Evolutionary conservation across 2,113 vertebrate species (phyloP).

Genomic region (Podarcis cretensis): DNA sequence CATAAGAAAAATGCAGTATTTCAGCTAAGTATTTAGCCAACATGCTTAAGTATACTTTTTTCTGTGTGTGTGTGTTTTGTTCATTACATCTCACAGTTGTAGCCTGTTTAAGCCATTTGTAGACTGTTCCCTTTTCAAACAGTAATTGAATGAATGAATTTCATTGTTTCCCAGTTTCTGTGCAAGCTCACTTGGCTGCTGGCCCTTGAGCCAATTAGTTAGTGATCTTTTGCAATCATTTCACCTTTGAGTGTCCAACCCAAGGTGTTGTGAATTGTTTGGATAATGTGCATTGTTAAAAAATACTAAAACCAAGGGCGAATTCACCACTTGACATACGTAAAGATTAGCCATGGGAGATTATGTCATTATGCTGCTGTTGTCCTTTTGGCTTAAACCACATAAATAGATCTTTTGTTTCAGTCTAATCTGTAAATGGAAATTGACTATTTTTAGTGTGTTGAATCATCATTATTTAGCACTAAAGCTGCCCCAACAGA

Average conservation of each 20-base stretch:
- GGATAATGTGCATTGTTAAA: not conserved
- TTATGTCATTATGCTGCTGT: constrained; percentile 5
- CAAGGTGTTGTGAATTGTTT: constrained; percentile 22
- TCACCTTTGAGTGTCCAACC: constrained; percentile 18
- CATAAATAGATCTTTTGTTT: constrained; percentile 57
- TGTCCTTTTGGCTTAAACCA: constrained; percentile 59
- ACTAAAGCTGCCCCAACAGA: constrained; percentile 47
- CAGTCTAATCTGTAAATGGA: constrained; percentile 45
- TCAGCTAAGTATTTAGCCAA: not conserved
- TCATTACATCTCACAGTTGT: not conserved
- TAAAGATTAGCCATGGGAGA: constrained; percentile 32
- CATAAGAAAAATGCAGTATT: constrained; percentile 1
- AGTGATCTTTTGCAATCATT: constrained; percentile 39
- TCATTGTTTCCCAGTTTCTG: not conserved
- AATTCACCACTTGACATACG: constrained; percentile 21
- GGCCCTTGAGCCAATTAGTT: constrained; percentile 18
- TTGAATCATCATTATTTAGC: constrained; percentile 42
- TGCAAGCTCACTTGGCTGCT: not conserved
- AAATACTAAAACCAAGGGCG: constrained; percentile 37
- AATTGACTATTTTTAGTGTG: constrained; percentile 60
- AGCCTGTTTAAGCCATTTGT: not conserved
- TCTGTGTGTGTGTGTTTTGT: not conserved
- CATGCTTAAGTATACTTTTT: not conserved
- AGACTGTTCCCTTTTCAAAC: not conserved
- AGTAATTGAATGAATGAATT: constrained; percentile 23